Conservation (phyloP, 2,113 vertebrate genomes). For the Hydropotes inermis region DNA sequence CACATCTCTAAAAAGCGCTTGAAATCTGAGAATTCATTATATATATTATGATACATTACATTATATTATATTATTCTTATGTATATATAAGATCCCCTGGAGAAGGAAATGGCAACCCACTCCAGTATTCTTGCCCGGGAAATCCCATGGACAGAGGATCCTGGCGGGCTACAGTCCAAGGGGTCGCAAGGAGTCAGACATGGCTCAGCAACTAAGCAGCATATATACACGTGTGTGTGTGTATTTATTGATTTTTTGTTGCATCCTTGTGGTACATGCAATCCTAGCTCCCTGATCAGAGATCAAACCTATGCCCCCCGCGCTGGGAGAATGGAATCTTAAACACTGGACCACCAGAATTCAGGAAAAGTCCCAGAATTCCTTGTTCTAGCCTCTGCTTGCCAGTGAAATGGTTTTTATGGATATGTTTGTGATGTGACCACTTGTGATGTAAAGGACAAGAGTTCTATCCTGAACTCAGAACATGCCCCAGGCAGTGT, state of each 20-base stretch:
- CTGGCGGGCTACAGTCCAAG: neutral
- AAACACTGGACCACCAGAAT: neutral
- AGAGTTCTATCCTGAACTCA: neutral
- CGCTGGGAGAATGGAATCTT: neutral
- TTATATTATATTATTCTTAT: neutral
- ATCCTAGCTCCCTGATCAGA: neutral
- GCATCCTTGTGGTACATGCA: neutral
- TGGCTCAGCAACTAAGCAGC: neutral
- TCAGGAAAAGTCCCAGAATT: neutral
- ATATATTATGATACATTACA: neutral
- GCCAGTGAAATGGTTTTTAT: neutral
- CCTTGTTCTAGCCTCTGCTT: neutral
- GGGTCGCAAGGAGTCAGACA: neutral
- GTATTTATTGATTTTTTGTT: no score
- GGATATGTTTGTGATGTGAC: neutral
- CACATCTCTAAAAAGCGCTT: neutral
- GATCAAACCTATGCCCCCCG: neutral
- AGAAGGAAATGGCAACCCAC: neutral
- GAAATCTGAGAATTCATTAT: neutral
- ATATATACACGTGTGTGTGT: accelerated
- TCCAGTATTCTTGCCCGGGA: neutral
- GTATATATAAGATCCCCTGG: neutral
- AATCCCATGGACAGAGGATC: neutral
- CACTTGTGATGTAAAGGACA: neutral
- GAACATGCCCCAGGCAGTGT: neutral